Percentiles rank a stretch among this genome's conserved stretches.
These are phyloP conservation scores for Poeciliopsis retropinna DNA, from an alignment of 2,113 vertebrate genomes.

Conservation along the genomic window DNA sequence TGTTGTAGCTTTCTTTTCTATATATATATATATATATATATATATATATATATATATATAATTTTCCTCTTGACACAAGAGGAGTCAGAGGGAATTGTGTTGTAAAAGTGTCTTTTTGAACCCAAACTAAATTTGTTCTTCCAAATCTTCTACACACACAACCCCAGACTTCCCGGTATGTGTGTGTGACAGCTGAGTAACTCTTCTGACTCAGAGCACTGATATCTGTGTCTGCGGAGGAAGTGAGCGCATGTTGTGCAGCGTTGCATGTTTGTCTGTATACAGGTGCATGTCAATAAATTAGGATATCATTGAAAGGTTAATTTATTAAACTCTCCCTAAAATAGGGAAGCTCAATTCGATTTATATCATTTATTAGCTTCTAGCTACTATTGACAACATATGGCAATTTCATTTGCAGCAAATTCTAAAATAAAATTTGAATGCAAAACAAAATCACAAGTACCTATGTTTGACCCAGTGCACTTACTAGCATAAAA, in stretches of 20 bases:
- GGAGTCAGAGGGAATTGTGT: slow-evolving; percentile 67
- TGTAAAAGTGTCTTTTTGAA: slow-evolving; percentile 75
- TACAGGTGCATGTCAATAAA: not conserved
- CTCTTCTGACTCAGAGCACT: slow-evolving; percentile 60
- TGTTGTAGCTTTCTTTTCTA: slow-evolving; percentile 76
- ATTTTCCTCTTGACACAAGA: slow-evolving; percentile 72
- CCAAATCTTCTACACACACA: slow-evolving; percentile 75
- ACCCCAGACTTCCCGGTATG: slow-evolving; percentile 54
- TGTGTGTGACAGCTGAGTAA: slow-evolving; percentile 43
- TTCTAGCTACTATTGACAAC: too few species aligned
- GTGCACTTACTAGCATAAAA: too few species aligned
- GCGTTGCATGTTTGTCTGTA: slow-evolving; percentile 2
- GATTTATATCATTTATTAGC: not conserved
- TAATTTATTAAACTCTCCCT: not conserved
- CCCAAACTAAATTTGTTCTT: slow-evolving; percentile 83
- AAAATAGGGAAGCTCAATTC: not conserved
- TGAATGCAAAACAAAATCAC: too few species aligned
- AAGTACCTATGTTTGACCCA: too few species aligned
- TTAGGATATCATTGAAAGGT: not conserved
- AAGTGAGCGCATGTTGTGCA: slow-evolving; percentile 47
- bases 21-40: not conserved
- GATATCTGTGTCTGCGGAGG: slow-evolving; percentile 49
- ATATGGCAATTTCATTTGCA: too few species aligned
- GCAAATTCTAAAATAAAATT: too few species aligned
- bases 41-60: slow-evolving; percentile 29